These are phyloP conservation scores for Callipepla californica DNA, from an alignment of 2,113 vertebrate genomes.

Conservation along the genomic window DNA sequence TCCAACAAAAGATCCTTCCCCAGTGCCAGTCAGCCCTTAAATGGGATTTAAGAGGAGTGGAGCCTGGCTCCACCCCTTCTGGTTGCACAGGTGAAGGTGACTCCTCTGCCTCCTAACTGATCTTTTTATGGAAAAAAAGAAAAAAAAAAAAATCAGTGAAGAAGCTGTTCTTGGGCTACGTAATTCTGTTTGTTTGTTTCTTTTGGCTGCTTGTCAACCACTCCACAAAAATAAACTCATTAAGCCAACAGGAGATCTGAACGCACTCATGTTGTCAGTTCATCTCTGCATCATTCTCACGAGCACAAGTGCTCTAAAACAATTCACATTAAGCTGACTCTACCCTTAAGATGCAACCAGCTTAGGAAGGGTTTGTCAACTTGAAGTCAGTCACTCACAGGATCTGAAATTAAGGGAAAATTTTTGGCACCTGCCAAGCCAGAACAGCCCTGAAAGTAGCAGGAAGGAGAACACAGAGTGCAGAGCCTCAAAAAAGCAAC, in stretches of 20 bases:
- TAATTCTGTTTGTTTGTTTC: background rate
- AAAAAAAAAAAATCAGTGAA: background rate
- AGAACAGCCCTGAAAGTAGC: background rate
- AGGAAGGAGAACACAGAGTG: background rate
- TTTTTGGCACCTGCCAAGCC: background rate
- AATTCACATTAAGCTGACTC: background rate
- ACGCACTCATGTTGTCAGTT: conserved; percentile 5
- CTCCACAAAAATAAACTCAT: conserved; percentile 55
- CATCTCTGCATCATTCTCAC: background rate
- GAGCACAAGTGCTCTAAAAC: background rate
- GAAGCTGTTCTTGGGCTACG: background rate
- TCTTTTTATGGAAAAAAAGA: background rate
- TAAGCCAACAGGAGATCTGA: conserved; percentile 21
- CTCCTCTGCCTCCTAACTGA: background rate
- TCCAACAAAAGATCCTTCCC: no score
- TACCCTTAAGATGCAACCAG: background rate
- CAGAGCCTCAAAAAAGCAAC: background rate
- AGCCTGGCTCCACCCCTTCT: no score
- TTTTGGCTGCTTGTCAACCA: conserved; percentile 50
- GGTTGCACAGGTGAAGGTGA: background rate
- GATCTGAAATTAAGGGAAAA: background rate
- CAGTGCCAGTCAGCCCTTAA: no score
- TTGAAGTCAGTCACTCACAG: background rate
- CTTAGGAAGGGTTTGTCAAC: background rate
- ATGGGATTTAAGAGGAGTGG: no score